Base-by-base conservation (phyloP, 2,888 invertebrate species). In the Apotomis capreana region DNA sequence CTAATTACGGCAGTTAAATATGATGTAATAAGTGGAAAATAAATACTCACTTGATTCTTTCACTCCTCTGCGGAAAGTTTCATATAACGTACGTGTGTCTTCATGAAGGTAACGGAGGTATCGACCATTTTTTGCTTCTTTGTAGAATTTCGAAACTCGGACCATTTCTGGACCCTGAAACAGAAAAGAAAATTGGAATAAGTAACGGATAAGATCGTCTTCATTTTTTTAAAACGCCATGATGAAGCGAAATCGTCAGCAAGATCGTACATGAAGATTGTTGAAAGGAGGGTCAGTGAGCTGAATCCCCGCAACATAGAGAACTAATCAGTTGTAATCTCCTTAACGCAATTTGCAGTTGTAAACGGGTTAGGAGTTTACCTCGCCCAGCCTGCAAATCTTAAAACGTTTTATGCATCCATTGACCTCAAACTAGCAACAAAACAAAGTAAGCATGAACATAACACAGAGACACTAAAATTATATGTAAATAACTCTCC, bases 61-160 rank as follows among this genome's bases (percentile, higher is more conserved):
- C 80, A 98, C 97, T 76, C 99, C 99, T 87, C 97, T 95, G 79
- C 98, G 96, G 91, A 98, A 98, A 77, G 96, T 96, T 81, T 98
- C 98, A 88, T 97, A 98, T 54, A 98, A 93, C 67, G 99, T 99
- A 84, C 95, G 95, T 70, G 97, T 96, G 88, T 98, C 98, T 82
- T 98, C 97, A 87, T 96, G 96, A 76, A 98, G 94, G 87, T 95
- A 97, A 84, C 96, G 96, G 77, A 97, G 94, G 89, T 96, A 98
- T 88, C 96, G 96, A 70, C 97, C 97, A 81, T 96, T 97, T 91
- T 97, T 97, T 76, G 97, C 96, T 83, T 97, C 97, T 91, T 97
- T 97, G 94, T 96, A 97, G 92, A 98, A 97, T 87, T 97, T 97
- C 67, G 98, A 98, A 75, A 97, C 97, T 81, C 97, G 95, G 83